Evolutionary conservation across 2,888 invertebrate genomes (phyloP).

Genomic region (Eretmocerus hayati): DNA sequence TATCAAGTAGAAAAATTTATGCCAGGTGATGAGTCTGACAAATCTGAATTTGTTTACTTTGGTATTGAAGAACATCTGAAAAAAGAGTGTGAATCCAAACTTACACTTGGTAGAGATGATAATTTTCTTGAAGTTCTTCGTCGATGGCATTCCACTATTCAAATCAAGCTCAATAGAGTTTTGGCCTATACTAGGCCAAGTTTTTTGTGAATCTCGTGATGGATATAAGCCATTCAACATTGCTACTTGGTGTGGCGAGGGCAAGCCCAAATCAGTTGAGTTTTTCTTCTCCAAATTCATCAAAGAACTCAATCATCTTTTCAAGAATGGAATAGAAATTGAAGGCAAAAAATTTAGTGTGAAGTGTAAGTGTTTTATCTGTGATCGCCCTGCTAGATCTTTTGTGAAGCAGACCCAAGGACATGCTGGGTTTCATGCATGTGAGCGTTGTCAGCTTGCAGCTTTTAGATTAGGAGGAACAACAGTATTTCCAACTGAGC

Average conservation of each 20-base stretch:
- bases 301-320: background rate
- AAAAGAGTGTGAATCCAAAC: background rate
- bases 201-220: background rate
- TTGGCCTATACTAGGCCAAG: constrained; percentile 1
- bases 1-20: too few species aligned
- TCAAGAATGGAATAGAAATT: background rate
- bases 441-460: too few species aligned
- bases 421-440: background rate
- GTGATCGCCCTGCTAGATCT: constrained; percentile 1
- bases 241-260: background rate
- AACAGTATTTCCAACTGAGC: too few species aligned
- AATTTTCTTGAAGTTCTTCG: background rate
- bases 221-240: background rate
- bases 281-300: background rate
- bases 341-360: background rate
- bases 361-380: background rate
- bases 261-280: background rate
- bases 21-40: too few species aligned
- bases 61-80: background rate
- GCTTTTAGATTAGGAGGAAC: too few species aligned
- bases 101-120: too few species aligned
- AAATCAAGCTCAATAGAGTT: background rate
- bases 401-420: background rate
- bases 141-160: constrained; percentile 2
- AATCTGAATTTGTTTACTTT: background rate